A percentile compares a stretch with the other conserved stretches of the same genome.
phyloP scores from a whole-genome alignment of 1,140 invertebrate species.

The Potamilus streckersoni region DNA sequence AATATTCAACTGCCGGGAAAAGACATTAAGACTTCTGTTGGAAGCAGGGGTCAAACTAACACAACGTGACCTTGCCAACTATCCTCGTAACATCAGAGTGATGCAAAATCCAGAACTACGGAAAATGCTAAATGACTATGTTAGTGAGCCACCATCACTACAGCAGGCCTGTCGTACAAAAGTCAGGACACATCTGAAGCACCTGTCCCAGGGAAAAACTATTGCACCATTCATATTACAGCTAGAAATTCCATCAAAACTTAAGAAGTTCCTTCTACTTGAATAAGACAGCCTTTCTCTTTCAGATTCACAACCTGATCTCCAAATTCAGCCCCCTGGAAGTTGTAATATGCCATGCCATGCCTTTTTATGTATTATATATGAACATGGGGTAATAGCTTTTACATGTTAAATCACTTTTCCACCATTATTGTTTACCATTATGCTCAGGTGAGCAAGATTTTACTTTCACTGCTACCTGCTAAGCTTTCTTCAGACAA shows the following conservation, averaged over 20 bases:
- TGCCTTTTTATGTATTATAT: too few relatives aligned
- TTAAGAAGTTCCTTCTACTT: conserved; percentile 17
- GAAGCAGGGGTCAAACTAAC: conserved; percentile 31
- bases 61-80: conserved; percentile 21
- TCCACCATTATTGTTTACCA: too few relatives aligned
- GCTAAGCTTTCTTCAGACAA: too few relatives aligned
- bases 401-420: too few relatives aligned
- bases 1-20: conserved; percentile 40
- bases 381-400: too few relatives aligned
- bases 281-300: too few relatives aligned
- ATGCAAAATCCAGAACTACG: conserved; percentile 33
- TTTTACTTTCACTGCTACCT: too few relatives aligned
- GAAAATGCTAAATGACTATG: conserved; percentile 26
- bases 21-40: conserved; percentile 26
- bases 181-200: conserved; percentile 16
- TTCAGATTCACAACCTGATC: too few relatives aligned
- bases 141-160: conserved; percentile 27
- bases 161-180: conserved; percentile 15
- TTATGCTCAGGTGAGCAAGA: too few relatives aligned
- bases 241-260: conserved; percentile 26
- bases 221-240: conserved; percentile 23
- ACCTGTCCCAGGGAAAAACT: conserved; percentile 15
- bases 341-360: too few relatives aligned
- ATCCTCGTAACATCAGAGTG: conserved; percentile 39
- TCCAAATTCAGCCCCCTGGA: too few relatives aligned